A percentile compares a stretch with the other conserved stretches of the same genome.
These are phyloP conservation scores for Galeruca laticollis DNA, from an alignment of 2,888 invertebrate genomes.

Conservation along the genomic window DNA sequence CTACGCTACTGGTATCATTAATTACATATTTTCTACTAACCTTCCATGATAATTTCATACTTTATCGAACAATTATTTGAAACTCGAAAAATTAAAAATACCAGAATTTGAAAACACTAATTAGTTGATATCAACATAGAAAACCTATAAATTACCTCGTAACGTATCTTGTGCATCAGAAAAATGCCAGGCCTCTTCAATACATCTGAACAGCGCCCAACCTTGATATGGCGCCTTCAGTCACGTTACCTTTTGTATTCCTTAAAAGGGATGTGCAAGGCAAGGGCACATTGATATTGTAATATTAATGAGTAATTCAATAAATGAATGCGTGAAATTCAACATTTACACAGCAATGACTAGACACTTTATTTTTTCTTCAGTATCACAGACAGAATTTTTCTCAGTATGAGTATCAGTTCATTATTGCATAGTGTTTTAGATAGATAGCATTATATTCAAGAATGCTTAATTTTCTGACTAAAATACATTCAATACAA, in stretches of 20 bases:
- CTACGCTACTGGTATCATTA: too few relatives aligned
- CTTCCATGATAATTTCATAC: too few relatives aligned
- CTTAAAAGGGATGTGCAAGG: slow-evolving; percentile 23
- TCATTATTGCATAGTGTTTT: too few relatives aligned
- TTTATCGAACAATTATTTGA: too few relatives aligned
- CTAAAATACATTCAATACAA: too few relatives aligned
- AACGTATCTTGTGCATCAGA: background rate
- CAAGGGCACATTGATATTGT: slow-evolving; percentile 17
- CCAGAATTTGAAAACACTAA: too few relatives aligned
- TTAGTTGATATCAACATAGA: too few relatives aligned
- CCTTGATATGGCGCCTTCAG: slow-evolving; percentile 18
- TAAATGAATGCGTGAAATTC: background rate
- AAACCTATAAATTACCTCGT: background rate
- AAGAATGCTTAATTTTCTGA: too few relatives aligned
- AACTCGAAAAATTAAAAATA: too few relatives aligned
- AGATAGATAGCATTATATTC: too few relatives aligned
- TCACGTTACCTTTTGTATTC: slow-evolving; percentile 14
- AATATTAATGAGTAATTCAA: slow-evolving; percentile 6
- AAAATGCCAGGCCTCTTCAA: background rate
- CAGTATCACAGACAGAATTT: background rate
- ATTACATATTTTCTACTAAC: too few relatives aligned
- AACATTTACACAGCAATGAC: background rate
- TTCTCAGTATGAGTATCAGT: too few relatives aligned
- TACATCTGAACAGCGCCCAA: background rate
- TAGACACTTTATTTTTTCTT: background rate